Conservation (phyloP, 2,797 vertebrate species). For the Selene dorsalis region DNA sequence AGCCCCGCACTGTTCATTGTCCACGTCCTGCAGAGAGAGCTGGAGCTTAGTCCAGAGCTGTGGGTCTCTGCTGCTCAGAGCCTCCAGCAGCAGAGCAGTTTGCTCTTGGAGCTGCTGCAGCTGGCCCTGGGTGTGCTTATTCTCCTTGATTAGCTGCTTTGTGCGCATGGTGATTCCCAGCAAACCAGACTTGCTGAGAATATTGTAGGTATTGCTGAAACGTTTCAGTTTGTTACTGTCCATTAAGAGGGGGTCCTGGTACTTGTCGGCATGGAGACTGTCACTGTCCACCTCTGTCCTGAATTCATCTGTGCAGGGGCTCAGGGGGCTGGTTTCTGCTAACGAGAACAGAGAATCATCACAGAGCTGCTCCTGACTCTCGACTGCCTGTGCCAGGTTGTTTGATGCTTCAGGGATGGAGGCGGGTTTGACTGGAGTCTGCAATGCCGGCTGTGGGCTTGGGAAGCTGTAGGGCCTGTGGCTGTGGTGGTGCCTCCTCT, state of each 20-base stretch:
- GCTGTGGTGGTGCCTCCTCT: constrained; percentile 63
- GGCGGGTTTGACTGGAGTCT: constrained; percentile 36
- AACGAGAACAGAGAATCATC: constrained; percentile 38
- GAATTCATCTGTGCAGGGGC: constrained; percentile 51
- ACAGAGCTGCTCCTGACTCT: constrained; percentile 43
- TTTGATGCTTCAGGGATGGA: constrained; percentile 45
- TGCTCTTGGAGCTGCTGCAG: constrained; percentile 91
- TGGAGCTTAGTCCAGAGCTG: constrained; percentile 91
- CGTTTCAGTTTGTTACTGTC: constrained; percentile 86
- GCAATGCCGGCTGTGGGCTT: constrained; percentile 44
- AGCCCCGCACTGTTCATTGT: constrained; percentile 52
- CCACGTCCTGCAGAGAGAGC: constrained; percentile 82
- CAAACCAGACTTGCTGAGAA: constrained; percentile 89
- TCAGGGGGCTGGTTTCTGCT: constrained; percentile 44
- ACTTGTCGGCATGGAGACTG: constrained; percentile 41
- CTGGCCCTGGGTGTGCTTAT: constrained; percentile 90
- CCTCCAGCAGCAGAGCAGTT: constrained; percentile 89
- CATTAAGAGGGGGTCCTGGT: constrained; percentile 56
- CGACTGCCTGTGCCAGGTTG: constrained; percentile 29
- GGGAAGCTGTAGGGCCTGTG: constrained; percentile 57
- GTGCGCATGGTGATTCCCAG: constrained; percentile 94
- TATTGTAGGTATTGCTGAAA: constrained; percentile 94
- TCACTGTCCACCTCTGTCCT: constrained; percentile 39
- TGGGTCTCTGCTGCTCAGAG: constrained; percentile 88
- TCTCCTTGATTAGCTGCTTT: constrained; percentile 93